A percentile compares a stretch with the other conserved stretches of the same genome.
phyloP scores from a whole-genome alignment of 2,113 vertebrate species.

The Oryzias woworae region DNA sequence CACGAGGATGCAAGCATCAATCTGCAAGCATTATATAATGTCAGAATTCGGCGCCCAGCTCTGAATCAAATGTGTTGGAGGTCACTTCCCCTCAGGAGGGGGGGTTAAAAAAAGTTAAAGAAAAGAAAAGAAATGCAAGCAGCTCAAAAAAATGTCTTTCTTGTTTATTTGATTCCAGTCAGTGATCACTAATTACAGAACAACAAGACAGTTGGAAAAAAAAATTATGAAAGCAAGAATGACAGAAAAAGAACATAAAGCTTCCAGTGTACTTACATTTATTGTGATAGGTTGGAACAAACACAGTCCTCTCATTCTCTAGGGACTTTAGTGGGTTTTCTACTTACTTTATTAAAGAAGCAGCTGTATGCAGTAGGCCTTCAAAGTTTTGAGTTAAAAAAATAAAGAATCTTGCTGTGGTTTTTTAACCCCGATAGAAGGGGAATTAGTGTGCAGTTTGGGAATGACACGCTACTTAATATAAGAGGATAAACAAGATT shows the following conservation, averaged over 20 bases:
- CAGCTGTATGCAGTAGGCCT: slow-evolving; percentile 21
- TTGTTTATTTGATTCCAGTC: slow-evolving; percentile 55
- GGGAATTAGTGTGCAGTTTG: not conserved
- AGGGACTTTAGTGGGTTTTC: slow-evolving; percentile 28
- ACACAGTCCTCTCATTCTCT: slow-evolving; percentile 38
- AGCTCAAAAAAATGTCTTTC: slow-evolving; percentile 66
- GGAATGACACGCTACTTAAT: not conserved
- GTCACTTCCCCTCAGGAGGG: slow-evolving; percentile 47
- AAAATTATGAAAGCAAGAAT: slow-evolving; percentile 32
- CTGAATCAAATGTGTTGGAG: slow-evolving; percentile 54
- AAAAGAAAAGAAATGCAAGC: slow-evolving; percentile 19
- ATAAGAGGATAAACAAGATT: not conserved
- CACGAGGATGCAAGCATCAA: not conserved
- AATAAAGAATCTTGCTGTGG: slow-evolving; percentile 8
- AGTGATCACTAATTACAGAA: slow-evolving; percentile 72
- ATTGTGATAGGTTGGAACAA: slow-evolving; percentile 62
- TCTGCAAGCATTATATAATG: slow-evolving; percentile 34
- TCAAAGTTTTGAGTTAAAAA: slow-evolving; percentile 37
- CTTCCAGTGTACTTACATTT: slow-evolving; percentile 60
- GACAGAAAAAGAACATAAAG: slow-evolving; percentile 54
- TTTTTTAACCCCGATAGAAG: slow-evolving; percentile 10
- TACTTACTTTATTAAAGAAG: slow-evolving; percentile 37
- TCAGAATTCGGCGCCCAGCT: slow-evolving; percentile 21
- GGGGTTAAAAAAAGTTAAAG: slow-evolving; percentile 21
- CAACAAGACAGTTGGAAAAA: slow-evolving; percentile 51